phyloP scores from a whole-genome alignment of 2,888 invertebrate species.

The Heliconius erato region DNA sequence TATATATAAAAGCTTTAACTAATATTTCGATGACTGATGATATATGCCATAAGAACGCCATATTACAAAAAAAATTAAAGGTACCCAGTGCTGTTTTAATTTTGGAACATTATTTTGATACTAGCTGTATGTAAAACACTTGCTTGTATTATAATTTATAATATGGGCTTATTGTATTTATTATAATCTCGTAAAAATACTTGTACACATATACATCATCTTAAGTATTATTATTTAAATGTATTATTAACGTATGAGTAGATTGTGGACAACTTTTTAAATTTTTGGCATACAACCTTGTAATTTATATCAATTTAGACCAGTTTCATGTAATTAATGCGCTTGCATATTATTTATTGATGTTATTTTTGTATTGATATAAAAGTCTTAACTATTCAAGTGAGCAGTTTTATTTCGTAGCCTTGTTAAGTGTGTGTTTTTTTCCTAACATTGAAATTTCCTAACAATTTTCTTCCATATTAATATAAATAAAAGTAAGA shows the following conservation, averaged over 20 bases:
- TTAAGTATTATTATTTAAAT: constrained; percentile 13
- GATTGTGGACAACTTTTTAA: constrained; percentile 29
- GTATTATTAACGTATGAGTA: constrained; percentile 17
- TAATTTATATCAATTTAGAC: constrained; percentile 47
- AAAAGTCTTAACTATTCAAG: constrained; percentile 62
- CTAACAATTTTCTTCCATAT: no score
- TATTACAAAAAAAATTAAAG: constrained; percentile 50
- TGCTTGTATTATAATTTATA: constrained; percentile 19
- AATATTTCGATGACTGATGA: constrained; percentile 70
- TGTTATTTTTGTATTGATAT: constrained; percentile 74
- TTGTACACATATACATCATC: background rate
- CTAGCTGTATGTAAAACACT: constrained; percentile 31
- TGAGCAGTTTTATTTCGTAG: constrained; percentile 55
- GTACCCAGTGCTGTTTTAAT: constrained; percentile 30
- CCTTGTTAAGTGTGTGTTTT: constrained; percentile 1
- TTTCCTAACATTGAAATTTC: no score
- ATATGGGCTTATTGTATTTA: constrained; percentile 28
- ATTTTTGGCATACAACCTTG: constrained; percentile 41
- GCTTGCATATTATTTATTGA: constrained; percentile 79
- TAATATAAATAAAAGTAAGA: no score
- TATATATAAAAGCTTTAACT: constrained; percentile 70
- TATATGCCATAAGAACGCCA: constrained; percentile 70
- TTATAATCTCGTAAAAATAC: constrained; percentile 28
- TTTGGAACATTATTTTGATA: constrained; percentile 12
- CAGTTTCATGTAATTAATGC: constrained; percentile 63